Percentiles rank a stretch among this genome's conserved stretches.
These are phyloP conservation scores for Misgurnus anguillicaudatus DNA, from an alignment of 2,113 vertebrate genomes.

Conservation along the genomic window DNA sequence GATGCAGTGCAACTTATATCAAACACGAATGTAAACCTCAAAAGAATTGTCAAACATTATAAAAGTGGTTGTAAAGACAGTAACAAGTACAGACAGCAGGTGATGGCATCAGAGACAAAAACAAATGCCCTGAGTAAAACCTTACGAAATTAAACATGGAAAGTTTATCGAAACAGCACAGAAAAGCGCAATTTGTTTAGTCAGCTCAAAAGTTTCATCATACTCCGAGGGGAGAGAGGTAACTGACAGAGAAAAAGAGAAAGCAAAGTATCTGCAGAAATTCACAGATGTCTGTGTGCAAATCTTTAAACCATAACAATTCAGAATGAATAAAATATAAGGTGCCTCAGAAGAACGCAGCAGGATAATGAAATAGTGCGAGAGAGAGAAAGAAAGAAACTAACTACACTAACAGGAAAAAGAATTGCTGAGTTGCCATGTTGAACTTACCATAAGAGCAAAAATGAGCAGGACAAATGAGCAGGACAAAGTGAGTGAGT, in stretches of 20 bases:
- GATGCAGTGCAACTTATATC: too few species aligned
- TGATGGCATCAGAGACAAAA: neutral
- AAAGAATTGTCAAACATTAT: slow-evolving; percentile 22
- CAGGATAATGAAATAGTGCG: neutral
- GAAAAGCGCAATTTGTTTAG: slow-evolving; percentile 40
- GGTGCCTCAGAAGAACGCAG: neutral
- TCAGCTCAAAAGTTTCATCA: slow-evolving; percentile 46
- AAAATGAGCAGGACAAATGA: slow-evolving; percentile 8
- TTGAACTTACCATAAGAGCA: slow-evolving; percentile 31
- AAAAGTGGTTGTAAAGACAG: neutral
- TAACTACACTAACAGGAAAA: neutral
- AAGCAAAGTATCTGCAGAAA: neutral
- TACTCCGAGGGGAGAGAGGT: slow-evolving; percentile 25
- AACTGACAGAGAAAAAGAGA: slow-evolving; percentile 39
- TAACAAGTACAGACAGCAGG: slow-evolving; percentile 19
- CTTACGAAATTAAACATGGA: slow-evolving; percentile 4
- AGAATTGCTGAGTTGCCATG: slow-evolving; percentile 16
- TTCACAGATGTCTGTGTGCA: neutral
- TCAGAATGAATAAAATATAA: neutral
- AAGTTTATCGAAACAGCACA: slow-evolving; percentile 38
- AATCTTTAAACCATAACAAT: neutral
- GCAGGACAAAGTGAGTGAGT: slow-evolving; percentile 13
- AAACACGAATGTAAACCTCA: neutral
- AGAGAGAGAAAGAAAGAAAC: neutral
- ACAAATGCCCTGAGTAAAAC: slow-evolving; percentile 35